phyloP scores from a whole-genome alignment of 2,113 vertebrate species.

The Podarcis cretensis region DNA sequence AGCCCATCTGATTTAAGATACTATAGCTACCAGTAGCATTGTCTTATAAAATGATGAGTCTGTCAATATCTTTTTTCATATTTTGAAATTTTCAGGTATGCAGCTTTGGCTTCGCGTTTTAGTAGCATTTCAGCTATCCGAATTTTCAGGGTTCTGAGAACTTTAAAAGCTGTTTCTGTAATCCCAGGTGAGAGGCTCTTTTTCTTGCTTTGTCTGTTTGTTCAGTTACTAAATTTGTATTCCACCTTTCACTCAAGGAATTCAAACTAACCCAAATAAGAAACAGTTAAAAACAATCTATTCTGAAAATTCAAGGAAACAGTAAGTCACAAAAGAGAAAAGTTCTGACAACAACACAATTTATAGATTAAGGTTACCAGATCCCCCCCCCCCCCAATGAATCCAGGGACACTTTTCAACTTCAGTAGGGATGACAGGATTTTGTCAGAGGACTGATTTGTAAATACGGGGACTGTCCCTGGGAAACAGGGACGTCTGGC shows the following conservation, averaged over 20 bases:
- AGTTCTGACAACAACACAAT: too few species aligned
- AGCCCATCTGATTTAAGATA: too few species aligned
- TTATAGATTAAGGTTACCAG: too few species aligned
- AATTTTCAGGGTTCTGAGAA: conserved; percentile 91
- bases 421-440: too few species aligned
- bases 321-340: neutral
- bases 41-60: neutral
- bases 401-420: too few species aligned
- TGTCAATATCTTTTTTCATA: neutral
- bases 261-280: neutral
- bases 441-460: too few species aligned
- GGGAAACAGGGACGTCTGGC: too few species aligned
- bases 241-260: neutral
- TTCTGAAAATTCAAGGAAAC: neutral
- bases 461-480: too few species aligned
- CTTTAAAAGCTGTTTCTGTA: conserved; percentile 94
- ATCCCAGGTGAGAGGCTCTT: conserved; percentile 87
- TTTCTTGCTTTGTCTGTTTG: neutral
- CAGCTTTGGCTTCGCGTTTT: rapidly evolving
- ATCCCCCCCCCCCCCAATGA: too few species aligned
- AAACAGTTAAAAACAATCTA: neutral
- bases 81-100: conserved; percentile 53
- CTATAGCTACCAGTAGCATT: neutral
- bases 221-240: neutral
- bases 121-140: conserved; percentile 83